These are phyloP conservation scores for Phalera bucephala DNA, from an alignment of 2,888 invertebrate species.

Conservation along the genomic window DNA sequence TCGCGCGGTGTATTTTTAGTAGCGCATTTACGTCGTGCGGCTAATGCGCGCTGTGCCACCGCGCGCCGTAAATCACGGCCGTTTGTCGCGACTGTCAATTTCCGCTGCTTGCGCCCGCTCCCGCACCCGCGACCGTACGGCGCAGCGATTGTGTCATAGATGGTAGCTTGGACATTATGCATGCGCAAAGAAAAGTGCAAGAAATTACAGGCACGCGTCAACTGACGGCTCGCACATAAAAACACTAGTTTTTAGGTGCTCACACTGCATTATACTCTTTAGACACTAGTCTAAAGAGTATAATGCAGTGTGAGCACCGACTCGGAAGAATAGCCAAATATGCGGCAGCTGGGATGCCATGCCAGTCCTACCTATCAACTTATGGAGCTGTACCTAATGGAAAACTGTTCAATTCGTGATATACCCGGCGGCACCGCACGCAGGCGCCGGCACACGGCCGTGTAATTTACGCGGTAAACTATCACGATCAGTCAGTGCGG, in stretches of 20 bases:
- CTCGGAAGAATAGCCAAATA: not conserved
- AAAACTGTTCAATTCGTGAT: not conserved
- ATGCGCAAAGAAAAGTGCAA: too few relatives aligned
- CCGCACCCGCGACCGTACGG: too few relatives aligned
- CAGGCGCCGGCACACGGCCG: not conserved
- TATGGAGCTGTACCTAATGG: not conserved
- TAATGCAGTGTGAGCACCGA: not conserved
- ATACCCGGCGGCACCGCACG: not conserved
- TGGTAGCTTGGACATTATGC: too few relatives aligned
- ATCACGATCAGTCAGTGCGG: not conserved
- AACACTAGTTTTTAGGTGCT: too few relatives aligned
- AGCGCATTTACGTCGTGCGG: slow-evolving; percentile 35
- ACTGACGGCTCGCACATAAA: too few relatives aligned
- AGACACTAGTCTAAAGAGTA: too few relatives aligned
- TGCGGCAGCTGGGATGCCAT: not conserved
- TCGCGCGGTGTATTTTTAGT: slow-evolving; percentile 53
- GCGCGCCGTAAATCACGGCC: slow-evolving; percentile 30
- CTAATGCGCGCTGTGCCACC: slow-evolving; percentile 39
- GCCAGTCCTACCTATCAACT: not conserved
- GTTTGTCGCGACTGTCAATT: slow-evolving; percentile 21
- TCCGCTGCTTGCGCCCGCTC: too few relatives aligned
- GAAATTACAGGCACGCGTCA: not conserved
- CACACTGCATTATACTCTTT: too few relatives aligned
- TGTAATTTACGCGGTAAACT: not conserved
- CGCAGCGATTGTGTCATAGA: slow-evolving; percentile 15